Base-by-base conservation (phyloP, 35 echinoderm and acorn worm species). In the Antedon bifida region DNA sequence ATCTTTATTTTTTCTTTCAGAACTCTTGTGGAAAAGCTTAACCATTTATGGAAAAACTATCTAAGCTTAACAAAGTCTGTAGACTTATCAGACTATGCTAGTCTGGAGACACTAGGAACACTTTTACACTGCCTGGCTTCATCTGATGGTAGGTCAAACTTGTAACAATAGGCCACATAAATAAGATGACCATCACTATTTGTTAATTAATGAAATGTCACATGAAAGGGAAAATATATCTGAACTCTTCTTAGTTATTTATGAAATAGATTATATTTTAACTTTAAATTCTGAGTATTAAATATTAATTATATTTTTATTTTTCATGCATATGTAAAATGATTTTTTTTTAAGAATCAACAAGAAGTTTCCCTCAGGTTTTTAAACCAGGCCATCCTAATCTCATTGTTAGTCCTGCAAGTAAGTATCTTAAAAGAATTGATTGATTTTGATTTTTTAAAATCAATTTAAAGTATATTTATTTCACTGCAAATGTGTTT, bases 21-120 rank as follows among this genome's bases (percentile, higher is more conserved):
- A 75, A 75, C 56, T 36, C 32, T 85, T 0, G 36, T 77, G 3
- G 44, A 78, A 31, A 75, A 85, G 29, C 35, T 85, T 3, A 30
- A 34, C 16, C 14, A 85, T 16, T n/a, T 85, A 10, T 85, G 84
- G 84, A 77, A 46, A 13, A 34, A 85, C 11, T 85, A 77, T 31
- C 75, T 75, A 30, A 30, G 38, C 16, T 77, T 75, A 36, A 74
- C 76, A 35, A 85, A 76, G 23, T 32, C 73, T 36, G 30, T 3
- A 3, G 74, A 75, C 78, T 33, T 85, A 16, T 74, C 75, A 42
- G 84, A 78, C 34, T 85, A 76, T 39, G 35, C 78, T 8, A 85
- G 84, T 45, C 19, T 85, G 19, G 84, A 85, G 34, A 74, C 34
- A 3, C 84, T 85, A 1, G 84, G 74, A 23, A 74, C 29, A 12